Percentiles rank a stretch among this genome's conserved stretches.
Evolutionary conservation across 2,888 invertebrate species (phyloP).

Genomic region (Scaptomyza parva): DNA sequence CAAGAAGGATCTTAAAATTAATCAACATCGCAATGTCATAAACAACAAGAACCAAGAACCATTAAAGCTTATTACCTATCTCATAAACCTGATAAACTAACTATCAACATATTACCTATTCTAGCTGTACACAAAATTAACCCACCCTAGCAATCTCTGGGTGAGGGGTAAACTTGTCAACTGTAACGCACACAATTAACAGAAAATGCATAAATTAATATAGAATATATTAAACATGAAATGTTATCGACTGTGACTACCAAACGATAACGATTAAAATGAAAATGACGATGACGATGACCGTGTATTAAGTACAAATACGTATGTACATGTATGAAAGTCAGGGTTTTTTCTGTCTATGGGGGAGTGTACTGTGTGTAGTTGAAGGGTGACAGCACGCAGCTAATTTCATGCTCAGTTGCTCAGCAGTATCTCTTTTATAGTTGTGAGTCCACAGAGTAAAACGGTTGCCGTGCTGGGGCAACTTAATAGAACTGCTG

Average conservation of each 20-base stretch:
- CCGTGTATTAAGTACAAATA: slow-evolving; percentile 47
- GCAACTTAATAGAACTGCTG: slow-evolving; percentile 3
- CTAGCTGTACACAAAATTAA: slow-evolving; percentile 29
- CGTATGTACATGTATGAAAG: slow-evolving; percentile 40
- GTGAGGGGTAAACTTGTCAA: slow-evolving; percentile 64
- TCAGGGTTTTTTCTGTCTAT: slow-evolving; percentile 38
- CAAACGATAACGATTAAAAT: slow-evolving; percentile 27
- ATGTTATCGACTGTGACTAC: slow-evolving; percentile 68
- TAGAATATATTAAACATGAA: slow-evolving; percentile 35
- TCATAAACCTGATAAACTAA: slow-evolving; percentile 27
- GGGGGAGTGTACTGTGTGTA: slow-evolving; percentile 16
- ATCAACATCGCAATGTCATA: slow-evolving; percentile 53
- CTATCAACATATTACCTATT: slow-evolving; percentile 9
- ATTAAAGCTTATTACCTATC: slow-evolving; percentile 59
- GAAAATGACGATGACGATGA: slow-evolving; percentile 36
- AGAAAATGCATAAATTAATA: slow-evolving; percentile 77
- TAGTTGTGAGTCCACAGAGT: slow-evolving; percentile 62
- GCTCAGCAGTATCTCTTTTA: slow-evolving; percentile 60
- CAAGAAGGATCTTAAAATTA: slow-evolving; percentile 57
- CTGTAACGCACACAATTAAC: slow-evolving; percentile 75
- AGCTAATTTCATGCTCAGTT: slow-evolving; percentile 76
- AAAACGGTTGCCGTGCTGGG: neutral
- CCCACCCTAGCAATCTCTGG: slow-evolving; percentile 7
- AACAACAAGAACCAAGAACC: slow-evolving; percentile 17
- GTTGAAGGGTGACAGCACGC: slow-evolving; percentile 57